Conservation (phyloP, 2,888 invertebrate genomes). For the Brachypalpus laphriformis region DNA sequence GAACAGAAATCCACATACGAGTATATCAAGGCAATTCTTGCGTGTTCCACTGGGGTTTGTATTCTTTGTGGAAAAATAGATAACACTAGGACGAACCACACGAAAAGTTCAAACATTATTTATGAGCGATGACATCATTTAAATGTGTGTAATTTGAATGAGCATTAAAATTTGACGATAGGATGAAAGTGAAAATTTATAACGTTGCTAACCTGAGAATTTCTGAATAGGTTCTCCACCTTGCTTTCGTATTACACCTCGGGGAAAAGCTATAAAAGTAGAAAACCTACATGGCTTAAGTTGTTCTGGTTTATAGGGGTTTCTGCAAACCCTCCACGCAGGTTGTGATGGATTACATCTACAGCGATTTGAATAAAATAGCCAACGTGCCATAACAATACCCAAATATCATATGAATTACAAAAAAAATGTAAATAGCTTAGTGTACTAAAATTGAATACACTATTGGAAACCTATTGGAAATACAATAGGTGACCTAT, state of each 20-base stretch:
- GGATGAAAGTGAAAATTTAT: not conserved
- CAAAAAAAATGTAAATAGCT: no score
- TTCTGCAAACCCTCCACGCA: no score
- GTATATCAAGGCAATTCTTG: conserved; percentile 2
- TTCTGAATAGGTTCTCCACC: not conserved
- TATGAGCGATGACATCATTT: not conserved
- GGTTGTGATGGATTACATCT: no score
- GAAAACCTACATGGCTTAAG: not conserved
- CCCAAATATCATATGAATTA: no score
- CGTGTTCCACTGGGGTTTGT: not conserved
- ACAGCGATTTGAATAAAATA: no score
- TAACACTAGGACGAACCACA: conserved; percentile 1
- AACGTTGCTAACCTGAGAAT: not conserved
- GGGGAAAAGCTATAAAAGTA: no score
- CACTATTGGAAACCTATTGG: no score
- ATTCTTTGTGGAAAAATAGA: not conserved
- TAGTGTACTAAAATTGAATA: no score
- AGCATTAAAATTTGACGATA: not conserved
- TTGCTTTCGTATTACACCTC: not conserved
- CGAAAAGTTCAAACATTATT: not conserved
- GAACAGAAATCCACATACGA: not conserved
- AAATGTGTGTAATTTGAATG: not conserved
- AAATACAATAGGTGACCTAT: not conserved
- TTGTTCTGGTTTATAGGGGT: no score
- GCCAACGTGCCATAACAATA: no score